phyloP scores from a whole-genome alignment of 1,140 invertebrate species.

The Cardiocondyla obscurior region DNA sequence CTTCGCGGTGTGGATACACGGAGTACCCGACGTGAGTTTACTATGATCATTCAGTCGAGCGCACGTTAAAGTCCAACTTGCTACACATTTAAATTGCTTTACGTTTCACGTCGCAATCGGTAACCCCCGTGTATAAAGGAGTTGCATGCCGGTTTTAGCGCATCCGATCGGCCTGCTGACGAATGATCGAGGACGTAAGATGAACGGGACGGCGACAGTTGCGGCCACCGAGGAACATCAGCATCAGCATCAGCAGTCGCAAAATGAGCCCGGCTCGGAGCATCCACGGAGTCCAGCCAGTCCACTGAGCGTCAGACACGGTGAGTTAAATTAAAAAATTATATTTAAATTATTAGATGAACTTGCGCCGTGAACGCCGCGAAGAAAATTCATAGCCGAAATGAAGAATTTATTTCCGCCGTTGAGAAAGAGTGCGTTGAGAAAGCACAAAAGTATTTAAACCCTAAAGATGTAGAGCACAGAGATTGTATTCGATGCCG shows the following conservation, averaged over 20 bases:
- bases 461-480: too few species aligned
- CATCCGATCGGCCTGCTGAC: not conserved
- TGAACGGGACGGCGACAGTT: constrained; percentile 80
- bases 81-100: not conserved
- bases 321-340: constrained; percentile 62
- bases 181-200: constrained; percentile 63
- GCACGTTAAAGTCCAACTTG: too few species aligned
- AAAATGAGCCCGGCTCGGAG: constrained; percentile 78
- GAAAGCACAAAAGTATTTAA: too few species aligned
- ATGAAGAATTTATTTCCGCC: too few species aligned
- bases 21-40: constrained; percentile 1
- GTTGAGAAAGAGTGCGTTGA: too few species aligned
- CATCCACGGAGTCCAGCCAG: constrained; percentile 80
- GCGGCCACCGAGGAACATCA: constrained; percentile 78
- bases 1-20: constrained; percentile 6
- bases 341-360: not conserved
- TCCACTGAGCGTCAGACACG: constrained; percentile 81
- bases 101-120: not conserved
- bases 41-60: not conserved
- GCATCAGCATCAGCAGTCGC: constrained; percentile 77
- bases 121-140: not conserved
- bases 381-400: too few species aligned
- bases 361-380: too few species aligned
- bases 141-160: not conserved
- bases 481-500: too few species aligned